A percentile compares a stretch with the other conserved stretches of the same genome.
These are phyloP conservation scores for Hydrozoanthus tunicans DNA, from an alignment of 64 coral and sea anemone genomes.

Conservation along the genomic window DNA sequence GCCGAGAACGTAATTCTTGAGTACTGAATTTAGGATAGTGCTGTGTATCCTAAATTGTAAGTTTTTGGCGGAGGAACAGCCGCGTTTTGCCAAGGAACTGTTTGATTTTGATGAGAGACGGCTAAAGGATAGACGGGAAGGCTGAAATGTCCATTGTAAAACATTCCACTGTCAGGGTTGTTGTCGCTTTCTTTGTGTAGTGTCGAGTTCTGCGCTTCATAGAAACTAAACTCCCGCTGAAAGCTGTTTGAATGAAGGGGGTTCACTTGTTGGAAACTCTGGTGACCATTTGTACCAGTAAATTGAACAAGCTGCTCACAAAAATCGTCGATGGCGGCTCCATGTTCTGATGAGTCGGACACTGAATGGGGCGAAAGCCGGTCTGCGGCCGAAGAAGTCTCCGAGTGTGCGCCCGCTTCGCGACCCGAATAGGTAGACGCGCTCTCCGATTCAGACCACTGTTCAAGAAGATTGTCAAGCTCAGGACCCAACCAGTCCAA, in stretches of 20 bases:
- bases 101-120: conserved; percentile 39
- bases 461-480: conserved; percentile 47
- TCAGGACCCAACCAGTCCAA: conserved; percentile 55
- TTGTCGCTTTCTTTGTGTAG: not conserved
- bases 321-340: conserved; percentile 43
- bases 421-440: conserved; percentile 32
- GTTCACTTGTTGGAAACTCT: conserved; percentile 5
- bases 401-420: conserved; percentile 25
- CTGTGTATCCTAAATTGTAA: conserved; percentile 48
- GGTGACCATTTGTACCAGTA: conserved; percentile 38
- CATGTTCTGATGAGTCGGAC: conserved; percentile 44
- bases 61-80: conserved; percentile 37
- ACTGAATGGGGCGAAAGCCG: conserved; percentile 39
- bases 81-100: conserved; percentile 15
- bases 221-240: conserved; percentile 9
- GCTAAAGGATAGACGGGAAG: conserved; percentile 37
- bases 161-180: conserved; percentile 29
- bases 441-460: conserved; percentile 54
- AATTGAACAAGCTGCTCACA: conserved; percentile 56
- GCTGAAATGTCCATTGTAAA: conserved; percentile 54
- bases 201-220: not conserved
- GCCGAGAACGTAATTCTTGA: not conserved
- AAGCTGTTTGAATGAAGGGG: conserved; percentile 11
- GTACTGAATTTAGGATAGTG: conserved; percentile 13
- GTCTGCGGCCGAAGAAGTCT: conserved; percentile 19